Conservation (phyloP, 2,797 vertebrate species). For the Phaenicophaeus curvirostris region DNA sequence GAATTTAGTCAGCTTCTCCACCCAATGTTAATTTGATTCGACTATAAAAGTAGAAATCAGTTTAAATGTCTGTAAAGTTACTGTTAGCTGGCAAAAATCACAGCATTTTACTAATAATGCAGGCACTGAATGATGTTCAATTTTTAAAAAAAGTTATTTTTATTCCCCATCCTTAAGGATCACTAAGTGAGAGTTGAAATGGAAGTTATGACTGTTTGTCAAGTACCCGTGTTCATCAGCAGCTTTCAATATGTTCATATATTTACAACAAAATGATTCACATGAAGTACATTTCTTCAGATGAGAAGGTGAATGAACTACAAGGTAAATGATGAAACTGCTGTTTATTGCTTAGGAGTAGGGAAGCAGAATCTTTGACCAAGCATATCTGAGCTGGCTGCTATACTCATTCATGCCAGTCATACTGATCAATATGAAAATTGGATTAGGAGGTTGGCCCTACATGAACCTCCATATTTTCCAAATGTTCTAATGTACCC, state of each 20-base stretch:
- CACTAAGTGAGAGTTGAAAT: background rate
- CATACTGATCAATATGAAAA: background rate
- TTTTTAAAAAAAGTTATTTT: background rate
- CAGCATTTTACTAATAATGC: background rate
- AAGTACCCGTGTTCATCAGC: background rate
- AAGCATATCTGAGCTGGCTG: background rate
- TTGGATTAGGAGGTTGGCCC: background rate
- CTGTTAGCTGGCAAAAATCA: background rate
- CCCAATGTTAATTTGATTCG: accelerated
- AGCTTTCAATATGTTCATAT: background rate
- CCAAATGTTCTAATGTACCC: background rate
- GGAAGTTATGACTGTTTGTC: background rate
- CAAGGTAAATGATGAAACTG: background rate
- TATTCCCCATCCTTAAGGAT: background rate
- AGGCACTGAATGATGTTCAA: background rate
- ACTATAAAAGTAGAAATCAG: background rate
- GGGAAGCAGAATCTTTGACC: background rate
- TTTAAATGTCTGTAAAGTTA: background rate
- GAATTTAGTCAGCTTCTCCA: background rate
- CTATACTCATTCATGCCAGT: background rate
- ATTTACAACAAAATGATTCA: background rate
- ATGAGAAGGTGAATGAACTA: background rate
- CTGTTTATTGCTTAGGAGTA: background rate
- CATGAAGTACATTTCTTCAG: background rate
- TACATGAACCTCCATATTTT: background rate